Conservation (phyloP, 2,888 invertebrate species). For the Schrankia costaestrigalis region DNA sequence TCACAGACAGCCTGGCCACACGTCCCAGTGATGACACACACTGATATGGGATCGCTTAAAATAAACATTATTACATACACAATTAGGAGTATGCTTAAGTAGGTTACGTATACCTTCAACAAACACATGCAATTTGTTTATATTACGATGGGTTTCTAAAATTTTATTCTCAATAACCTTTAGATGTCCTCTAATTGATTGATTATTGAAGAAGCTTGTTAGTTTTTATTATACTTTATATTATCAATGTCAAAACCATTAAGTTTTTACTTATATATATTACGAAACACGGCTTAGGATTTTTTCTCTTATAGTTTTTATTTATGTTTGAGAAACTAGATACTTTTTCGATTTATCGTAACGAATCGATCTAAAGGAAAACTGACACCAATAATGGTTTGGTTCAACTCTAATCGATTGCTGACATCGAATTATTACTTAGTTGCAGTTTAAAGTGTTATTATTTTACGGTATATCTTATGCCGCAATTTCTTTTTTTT, state of each 20-base stretch:
- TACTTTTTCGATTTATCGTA: slow-evolving; percentile 45
- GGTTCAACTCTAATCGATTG: slow-evolving; percentile 54
- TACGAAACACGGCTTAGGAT: slow-evolving; percentile 17
- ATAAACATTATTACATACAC: slow-evolving; percentile 33
- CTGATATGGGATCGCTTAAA: slow-evolving; percentile 37
- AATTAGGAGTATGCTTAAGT: slow-evolving; percentile 15
- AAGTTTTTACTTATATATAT: slow-evolving; percentile 20
- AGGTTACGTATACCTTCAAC: slow-evolving; percentile 17
- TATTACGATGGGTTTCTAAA: slow-evolving; percentile 20
- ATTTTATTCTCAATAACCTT: slow-evolving; percentile 36
- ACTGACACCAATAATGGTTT: slow-evolving; percentile 42
- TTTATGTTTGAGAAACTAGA: slow-evolving; percentile 37
- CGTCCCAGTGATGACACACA: slow-evolving; percentile 38
- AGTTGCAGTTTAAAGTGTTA: slow-evolving; percentile 40
- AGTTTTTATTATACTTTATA: slow-evolving; percentile 16
- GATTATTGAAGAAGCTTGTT: slow-evolving; percentile 12
- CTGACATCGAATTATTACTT: slow-evolving; percentile 50
- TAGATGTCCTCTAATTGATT: slow-evolving; percentile 20
- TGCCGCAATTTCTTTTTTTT: slow-evolving; percentile 32
- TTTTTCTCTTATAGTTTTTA: slow-evolving; percentile 34
- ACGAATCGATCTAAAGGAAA: slow-evolving; percentile 54
- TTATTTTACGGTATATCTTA: slow-evolving; percentile 38
- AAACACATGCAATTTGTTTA: slow-evolving; percentile 17
- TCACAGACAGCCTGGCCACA: slow-evolving; percentile 57
- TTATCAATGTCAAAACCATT: slow-evolving; percentile 23